phyloP scores from a whole-genome alignment of 2,888 invertebrate species.

The Elegia similella region DNA sequence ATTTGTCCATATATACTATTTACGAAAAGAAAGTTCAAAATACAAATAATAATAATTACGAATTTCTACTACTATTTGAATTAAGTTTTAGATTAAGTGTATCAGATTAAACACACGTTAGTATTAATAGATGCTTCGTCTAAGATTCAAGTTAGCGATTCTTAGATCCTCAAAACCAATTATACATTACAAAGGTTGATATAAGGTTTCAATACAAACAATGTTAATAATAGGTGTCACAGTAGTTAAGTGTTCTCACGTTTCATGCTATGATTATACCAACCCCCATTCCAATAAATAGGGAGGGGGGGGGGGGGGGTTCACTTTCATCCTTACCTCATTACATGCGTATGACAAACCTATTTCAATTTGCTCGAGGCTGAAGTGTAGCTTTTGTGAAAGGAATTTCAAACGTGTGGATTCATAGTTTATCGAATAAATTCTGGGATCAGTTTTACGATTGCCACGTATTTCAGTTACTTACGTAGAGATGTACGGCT shows the following conservation, averaged over 20 bases:
- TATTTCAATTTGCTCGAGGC: too few relatives aligned
- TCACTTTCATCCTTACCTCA: background rate
- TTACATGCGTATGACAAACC: background rate
- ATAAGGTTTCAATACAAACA: background rate
- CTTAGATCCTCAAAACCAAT: background rate
- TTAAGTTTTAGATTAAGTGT: background rate
- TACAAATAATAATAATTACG: too few relatives aligned
- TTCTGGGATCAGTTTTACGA: background rate
- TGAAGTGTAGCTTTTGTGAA: too few relatives aligned
- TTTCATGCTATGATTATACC: background rate
- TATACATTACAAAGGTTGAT: background rate
- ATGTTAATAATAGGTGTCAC: background rate
- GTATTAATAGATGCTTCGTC: background rate
- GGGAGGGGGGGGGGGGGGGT: background rate
- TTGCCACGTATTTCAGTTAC: background rate
- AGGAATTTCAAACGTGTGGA: background rate
- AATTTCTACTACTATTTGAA: background rate
- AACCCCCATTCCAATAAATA: background rate
- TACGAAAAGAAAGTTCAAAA: too few relatives aligned
- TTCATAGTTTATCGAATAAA: background rate
- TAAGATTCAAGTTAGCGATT: background rate
- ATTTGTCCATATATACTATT: too few relatives aligned
- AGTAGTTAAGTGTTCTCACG: background rate
- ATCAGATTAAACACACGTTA: background rate
- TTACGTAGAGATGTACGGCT: background rate